These are phyloP conservation scores for Aphidius colemani DNA, from an alignment of 2,888 invertebrate genomes.

Conservation along the genomic window DNA sequence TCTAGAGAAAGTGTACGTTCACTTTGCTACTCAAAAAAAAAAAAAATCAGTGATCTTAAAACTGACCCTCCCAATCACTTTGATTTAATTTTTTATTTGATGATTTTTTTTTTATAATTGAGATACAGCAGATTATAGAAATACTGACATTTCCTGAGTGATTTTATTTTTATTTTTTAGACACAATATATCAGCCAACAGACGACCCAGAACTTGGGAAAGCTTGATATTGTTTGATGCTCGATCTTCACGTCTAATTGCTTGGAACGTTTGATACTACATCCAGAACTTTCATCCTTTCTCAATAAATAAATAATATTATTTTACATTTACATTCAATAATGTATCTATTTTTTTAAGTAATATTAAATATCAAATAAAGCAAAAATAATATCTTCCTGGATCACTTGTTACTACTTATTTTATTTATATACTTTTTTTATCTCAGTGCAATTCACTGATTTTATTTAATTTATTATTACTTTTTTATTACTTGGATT, in stretches of 20 bases:
- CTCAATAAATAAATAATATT: slow-evolving; percentile 19
- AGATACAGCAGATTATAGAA: too few species aligned
- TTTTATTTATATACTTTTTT: too few species aligned
- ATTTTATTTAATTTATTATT: too few species aligned
- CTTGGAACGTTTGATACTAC: slow-evolving; percentile 39
- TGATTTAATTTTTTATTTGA: slow-evolving; percentile 8
- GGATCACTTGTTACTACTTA: too few species aligned
- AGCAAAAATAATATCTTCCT: too few species aligned
- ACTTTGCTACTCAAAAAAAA: slow-evolving; percentile 19
- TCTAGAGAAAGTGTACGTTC: slow-evolving; percentile 23
- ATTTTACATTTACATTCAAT: too few species aligned
- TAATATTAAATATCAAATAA: too few species aligned
- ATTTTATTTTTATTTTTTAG: slow-evolving; percentile 4
- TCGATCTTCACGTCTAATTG: slow-evolving; percentile 50
- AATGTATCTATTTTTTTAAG: too few species aligned
- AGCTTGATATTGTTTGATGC: slow-evolving; percentile 37
- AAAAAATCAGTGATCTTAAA: slow-evolving; percentile 16
- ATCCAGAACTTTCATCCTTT: slow-evolving; percentile 44
- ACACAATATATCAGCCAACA: slow-evolving; percentile 38
- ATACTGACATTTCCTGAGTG: neutral
- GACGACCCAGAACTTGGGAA: slow-evolving; percentile 56
- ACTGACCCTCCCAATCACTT: slow-evolving; percentile 26
- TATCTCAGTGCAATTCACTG: too few species aligned
- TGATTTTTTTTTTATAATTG: slow-evolving; percentile 13
- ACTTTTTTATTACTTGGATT: too few species aligned